Conservation (phyloP, 2,797 vertebrate species). For the Pristis pectinata region DNA sequence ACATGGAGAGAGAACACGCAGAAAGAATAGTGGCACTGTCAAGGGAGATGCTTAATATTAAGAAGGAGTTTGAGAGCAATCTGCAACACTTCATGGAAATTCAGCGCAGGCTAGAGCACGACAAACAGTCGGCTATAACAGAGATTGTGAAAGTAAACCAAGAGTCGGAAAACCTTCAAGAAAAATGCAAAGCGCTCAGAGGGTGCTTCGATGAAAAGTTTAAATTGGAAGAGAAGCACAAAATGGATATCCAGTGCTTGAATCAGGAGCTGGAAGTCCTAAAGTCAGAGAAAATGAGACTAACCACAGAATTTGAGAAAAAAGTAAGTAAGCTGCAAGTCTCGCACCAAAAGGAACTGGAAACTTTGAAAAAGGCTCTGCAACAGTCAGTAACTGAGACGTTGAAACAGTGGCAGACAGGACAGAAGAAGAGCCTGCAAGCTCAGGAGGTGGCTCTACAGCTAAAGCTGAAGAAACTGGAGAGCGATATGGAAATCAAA, state of each 20-base stretch:
- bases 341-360: slow-evolving; percentile 59
- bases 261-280: slow-evolving; percentile 59
- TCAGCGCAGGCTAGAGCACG: slow-evolving; percentile 48
- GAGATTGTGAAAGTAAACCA: slow-evolving; percentile 56
- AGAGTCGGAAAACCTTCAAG: slow-evolving; percentile 53
- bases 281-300: slow-evolving; percentile 54
- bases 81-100: slow-evolving; percentile 49
- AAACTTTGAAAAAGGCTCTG: slow-evolving; percentile 60
- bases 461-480: slow-evolving; percentile 73
- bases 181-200: slow-evolving; percentile 55
- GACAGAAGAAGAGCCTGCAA: slow-evolving; percentile 72
- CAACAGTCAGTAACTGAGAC: slow-evolving; percentile 69
- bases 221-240: slow-evolving; percentile 51
- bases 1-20: slow-evolving; percentile 54
- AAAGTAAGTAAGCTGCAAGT: slow-evolving; percentile 60
- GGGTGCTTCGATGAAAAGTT: slow-evolving; percentile 52
- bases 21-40: slow-evolving; percentile 49
- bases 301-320: slow-evolving; percentile 47
- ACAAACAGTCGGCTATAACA: slow-evolving; percentile 55
- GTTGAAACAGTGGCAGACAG: slow-evolving; percentile 68
- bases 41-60: slow-evolving; percentile 54
- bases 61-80: slow-evolving; percentile 63
- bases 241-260: slow-evolving; percentile 48
- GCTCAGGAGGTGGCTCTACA: slow-evolving; percentile 59
- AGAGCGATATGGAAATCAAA: slow-evolving; percentile 73